These are phyloP conservation scores for Etheostoma cragini DNA, from an alignment of 2,113 vertebrate species.

Conservation along the genomic window DNA sequence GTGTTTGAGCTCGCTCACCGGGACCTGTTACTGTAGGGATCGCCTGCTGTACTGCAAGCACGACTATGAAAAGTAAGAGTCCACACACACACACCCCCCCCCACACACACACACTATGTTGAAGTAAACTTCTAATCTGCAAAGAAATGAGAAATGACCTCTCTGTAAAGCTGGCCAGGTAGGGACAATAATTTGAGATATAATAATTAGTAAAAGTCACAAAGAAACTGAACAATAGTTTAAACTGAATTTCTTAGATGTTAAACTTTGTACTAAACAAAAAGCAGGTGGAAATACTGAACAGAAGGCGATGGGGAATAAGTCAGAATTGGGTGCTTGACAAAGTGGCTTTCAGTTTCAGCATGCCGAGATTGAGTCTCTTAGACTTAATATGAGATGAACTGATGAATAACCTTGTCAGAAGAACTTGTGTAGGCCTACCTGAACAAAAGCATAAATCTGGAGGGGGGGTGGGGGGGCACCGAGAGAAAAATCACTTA, in stretches of 20 bases:
- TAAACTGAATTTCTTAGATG: no score
- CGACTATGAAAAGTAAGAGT: slow-evolving; percentile 92
- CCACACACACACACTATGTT: not conserved
- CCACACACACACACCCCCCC: slow-evolving; percentile 9
- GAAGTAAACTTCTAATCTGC: not conserved
- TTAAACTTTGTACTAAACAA: not conserved
- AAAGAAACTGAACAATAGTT: not conserved
- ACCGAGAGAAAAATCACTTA: not conserved
- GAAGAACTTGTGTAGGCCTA: no score
- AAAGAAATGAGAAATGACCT: not conserved
- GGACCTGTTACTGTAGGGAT: slow-evolving; percentile 90
- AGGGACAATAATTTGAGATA: not conserved
- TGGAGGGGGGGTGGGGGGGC: no score
- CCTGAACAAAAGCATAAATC: not conserved
- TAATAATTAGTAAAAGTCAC: not conserved
- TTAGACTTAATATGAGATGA: no score
- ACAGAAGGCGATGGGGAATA: not conserved
- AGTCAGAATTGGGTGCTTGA: not conserved
- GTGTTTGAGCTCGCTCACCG: slow-evolving; percentile 87
- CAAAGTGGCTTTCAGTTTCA: not conserved
- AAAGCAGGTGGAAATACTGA: not conserved
- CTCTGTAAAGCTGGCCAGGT: not conserved
- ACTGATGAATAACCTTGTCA: no score
- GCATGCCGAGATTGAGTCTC: not conserved
- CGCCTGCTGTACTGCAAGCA: slow-evolving; percentile 92